Conservation (phyloP, 23 tunicate genomes). For the Corella eumyota region DNA sequence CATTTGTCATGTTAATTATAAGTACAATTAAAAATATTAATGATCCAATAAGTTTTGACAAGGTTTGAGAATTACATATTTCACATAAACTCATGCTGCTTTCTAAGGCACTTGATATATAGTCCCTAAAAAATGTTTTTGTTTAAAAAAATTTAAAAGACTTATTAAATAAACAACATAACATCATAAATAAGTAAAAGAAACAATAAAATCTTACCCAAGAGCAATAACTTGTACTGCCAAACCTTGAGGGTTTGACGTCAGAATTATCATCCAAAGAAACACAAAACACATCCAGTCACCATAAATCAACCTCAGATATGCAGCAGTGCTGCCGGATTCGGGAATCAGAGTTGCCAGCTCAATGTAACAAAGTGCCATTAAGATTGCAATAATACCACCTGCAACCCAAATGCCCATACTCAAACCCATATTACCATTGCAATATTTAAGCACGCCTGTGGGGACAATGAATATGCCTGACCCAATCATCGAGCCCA, state of each 20-base stretch:
- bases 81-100: slow-evolving; percentile 9
- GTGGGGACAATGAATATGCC: slow-evolving; percentile 91
- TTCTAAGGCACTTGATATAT: slow-evolving; percentile 32
- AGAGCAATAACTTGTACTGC: slow-evolving; percentile 87
- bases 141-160: background rate
- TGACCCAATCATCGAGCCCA: slow-evolving; percentile 84
- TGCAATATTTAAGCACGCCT: slow-evolving; percentile 54
- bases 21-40: slow-evolving; percentile 22
- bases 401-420: slow-evolving; percentile 64
- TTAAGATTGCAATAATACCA: slow-evolving; percentile 52
- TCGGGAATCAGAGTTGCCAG: slow-evolving; percentile 71
- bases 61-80: slow-evolving; percentile 26
- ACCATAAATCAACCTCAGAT: slow-evolving; percentile 55
- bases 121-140: slow-evolving; percentile 18
- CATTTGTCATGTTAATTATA: slow-evolving; percentile 41
- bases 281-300: slow-evolving; percentile 54
- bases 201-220: slow-evolving; percentile 41
- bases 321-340: slow-evolving; percentile 73
- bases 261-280: slow-evolving; percentile 52
- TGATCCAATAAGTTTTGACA: slow-evolving; percentile 57
- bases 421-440: slow-evolving; percentile 63
- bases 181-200: background rate
- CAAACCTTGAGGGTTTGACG: slow-evolving; percentile 33
- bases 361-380: slow-evolving; percentile 74
- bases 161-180: background rate